Base-by-base conservation (phyloP, 2,888 invertebrate species). In the Prionchulus punctatus region DNA sequence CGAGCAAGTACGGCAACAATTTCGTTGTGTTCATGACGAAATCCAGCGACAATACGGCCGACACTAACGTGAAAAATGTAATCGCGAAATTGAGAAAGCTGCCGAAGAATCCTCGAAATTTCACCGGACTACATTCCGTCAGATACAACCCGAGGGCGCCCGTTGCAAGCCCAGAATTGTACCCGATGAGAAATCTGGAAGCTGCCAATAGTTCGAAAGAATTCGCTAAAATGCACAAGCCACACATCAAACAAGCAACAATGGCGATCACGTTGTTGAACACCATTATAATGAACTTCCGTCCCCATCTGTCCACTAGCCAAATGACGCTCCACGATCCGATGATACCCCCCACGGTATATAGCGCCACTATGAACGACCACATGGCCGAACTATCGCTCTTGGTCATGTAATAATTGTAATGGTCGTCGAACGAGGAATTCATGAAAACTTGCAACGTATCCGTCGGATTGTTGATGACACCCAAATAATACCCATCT, bases 51-150 rank as follows among this genome's bases (percentile, higher is more conserved):
- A 57, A 26, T 1, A 36, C 3, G 4, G 26, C 7, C 23, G 45
- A 3, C 26, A 57, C 18, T 30, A 57, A 27, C 2, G 57, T 55
- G 21, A 43, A 45, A 31, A 50, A 3, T n/a, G 55, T 55, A n/a
- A 57, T 57, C 30, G 45, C 36, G 30, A 57, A 26, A 43, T 54
- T 54, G n/a, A 53, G 26, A 15, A 50, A 31, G 28, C 4, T 53
- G 3, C 7, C 48, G 25, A 43, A 47, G 7, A 27, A 3, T 3
- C 53, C 53, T 18, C 53, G 42, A 53, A 43, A 53, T 43, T 26
- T n/a, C 4, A 7, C 43, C 4, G 53, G 53, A 54, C 54, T 54
- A 23, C 54, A 54, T 36, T 55, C 55, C 15, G 55, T 55, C 51
- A 55, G 30, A 18, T 49, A 55, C 31, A 55, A 7, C 21, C 50